Evolutionary conservation across 2,797 vertebrate species (phyloP).

Genomic region (Microcaecilia unicolor): DNA sequence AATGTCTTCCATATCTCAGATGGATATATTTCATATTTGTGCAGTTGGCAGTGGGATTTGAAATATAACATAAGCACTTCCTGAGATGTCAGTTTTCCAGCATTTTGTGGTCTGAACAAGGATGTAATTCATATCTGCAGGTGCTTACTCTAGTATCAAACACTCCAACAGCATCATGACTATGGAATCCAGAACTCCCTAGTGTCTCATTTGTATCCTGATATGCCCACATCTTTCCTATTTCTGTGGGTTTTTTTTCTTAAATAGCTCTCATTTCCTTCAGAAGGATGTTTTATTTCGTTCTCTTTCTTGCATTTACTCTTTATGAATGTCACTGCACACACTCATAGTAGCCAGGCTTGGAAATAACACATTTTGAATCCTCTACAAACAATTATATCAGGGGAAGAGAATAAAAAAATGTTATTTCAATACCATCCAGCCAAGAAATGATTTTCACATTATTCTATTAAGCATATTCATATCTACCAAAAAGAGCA

Average conservation of each 20-base stretch:
- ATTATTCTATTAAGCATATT: no score
- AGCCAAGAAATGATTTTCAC: no score
- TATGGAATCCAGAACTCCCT: constrained; percentile 63
- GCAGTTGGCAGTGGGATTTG: constrained; percentile 57
- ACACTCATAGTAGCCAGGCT: constrained; percentile 44
- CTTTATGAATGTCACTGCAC: constrained; percentile 57
- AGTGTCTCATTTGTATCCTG: constrained; percentile 65
- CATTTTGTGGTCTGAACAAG: constrained; percentile 54
- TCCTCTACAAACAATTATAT: no score
- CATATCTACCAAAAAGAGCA: no score
- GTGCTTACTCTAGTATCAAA: constrained; percentile 63
- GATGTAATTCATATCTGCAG: constrained; percentile 72
- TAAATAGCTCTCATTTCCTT: constrained; percentile 70
- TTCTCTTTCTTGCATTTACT: constrained; percentile 67
- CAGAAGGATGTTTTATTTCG: constrained; percentile 71
- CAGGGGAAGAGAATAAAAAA: no score
- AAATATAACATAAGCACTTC: constrained; percentile 69
- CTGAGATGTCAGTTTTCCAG: constrained; percentile 56
- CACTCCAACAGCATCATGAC: constrained; percentile 63
- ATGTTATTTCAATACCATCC: no score
- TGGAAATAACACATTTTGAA: constrained; percentile 52
- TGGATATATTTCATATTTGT: constrained; percentile 55
- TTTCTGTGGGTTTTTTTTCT: constrained; percentile 76
- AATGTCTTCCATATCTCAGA: constrained; percentile 33
- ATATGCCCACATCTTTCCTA: constrained; percentile 69